Evolutionary conservation across 2,888 invertebrate genomes (phyloP), one percentile per base, ranked within the genome.

Genomic region (Plebejus melissa): DNA sequence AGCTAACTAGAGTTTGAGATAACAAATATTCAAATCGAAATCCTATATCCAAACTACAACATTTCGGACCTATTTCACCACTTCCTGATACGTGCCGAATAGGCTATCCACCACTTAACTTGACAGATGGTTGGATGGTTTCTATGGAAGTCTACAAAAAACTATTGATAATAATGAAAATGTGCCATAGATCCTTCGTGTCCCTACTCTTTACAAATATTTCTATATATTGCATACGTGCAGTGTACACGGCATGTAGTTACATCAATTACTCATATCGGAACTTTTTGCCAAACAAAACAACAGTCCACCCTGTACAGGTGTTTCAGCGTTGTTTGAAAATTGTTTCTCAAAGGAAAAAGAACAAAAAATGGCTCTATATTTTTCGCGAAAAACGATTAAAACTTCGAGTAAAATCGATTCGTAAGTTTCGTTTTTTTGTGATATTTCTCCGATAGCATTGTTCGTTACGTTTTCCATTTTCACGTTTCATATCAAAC

Each of bases 321-420:
- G 65, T 65, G 65, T 65, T 65, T 32, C 32, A 32, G 13, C 13
- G 60, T 9, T 65, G 65, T 65, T 65, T 36, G 65, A 9, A 65
- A 65, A 32, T 65, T 65, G 60, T 32, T 65, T 65, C 32, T 65
- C 28, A 28, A 65, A 65, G 32, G 32, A 2, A 65, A 65, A 65
- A 36, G 5, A 16, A 36, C 11, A 32, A 65, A 65, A 78, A 76
- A 79, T 11, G 4, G 65, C 32, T 65, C 5, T 36, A 13, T 65
- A 32, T 65, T 65, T 65, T 36, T 65, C 32, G 74, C 69, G 16
- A 75, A 60, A 60, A 74, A 60, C 16, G 28, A 50, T 69, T 32
- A 65, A 60, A 32, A 69, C 6, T 65, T 65, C 32, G 32, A 65
- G 36, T 32, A 65, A 65, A 65, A 65, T 65, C 32, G 60, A 60